Evolutionary conservation across 2,113 vertebrate genomes (phyloP).

Genomic region (Psettodes erumei): DNA sequence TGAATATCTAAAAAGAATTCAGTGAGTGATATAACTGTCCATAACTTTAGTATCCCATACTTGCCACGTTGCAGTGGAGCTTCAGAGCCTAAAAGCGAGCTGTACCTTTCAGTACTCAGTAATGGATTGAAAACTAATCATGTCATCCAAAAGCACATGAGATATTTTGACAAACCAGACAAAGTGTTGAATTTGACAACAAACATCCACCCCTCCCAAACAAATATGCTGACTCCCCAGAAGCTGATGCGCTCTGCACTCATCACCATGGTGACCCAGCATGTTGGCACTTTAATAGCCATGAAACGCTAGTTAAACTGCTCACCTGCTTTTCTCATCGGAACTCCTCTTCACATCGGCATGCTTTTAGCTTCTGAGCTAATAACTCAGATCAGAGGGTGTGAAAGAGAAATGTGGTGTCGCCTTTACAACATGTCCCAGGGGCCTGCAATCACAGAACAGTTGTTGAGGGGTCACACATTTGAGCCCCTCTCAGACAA

Average conservation of each 20-base stretch:
- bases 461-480: conserved; percentile 26
- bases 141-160: background rate
- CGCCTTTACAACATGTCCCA: conserved; percentile 63
- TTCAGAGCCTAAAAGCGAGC: background rate
- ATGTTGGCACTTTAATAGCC: conserved; percentile 70
- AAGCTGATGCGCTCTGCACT: background rate
- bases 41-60: background rate
- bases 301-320: conserved; percentile 71
- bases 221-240: conserved; percentile 30
- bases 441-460: conserved; percentile 33
- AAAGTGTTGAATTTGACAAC: background rate
- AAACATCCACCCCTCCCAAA: conserved; percentile 5
- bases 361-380: conserved; percentile 45
- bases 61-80: background rate
- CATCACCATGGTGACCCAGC: conserved; percentile 51
- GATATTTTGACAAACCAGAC: background rate
- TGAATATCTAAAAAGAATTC: background rate
- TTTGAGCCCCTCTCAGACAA: conserved; percentile 65
- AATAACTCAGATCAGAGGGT: conserved; percentile 67
- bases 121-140: background rate
- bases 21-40: background rate
- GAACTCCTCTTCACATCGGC: conserved; percentile 53
- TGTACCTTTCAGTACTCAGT: background rate
- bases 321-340: conserved; percentile 80
- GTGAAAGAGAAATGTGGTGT: conserved; percentile 59